Conservation (phyloP, 1,140 invertebrate genomes). For the Drosophila nannoptera region DNA sequence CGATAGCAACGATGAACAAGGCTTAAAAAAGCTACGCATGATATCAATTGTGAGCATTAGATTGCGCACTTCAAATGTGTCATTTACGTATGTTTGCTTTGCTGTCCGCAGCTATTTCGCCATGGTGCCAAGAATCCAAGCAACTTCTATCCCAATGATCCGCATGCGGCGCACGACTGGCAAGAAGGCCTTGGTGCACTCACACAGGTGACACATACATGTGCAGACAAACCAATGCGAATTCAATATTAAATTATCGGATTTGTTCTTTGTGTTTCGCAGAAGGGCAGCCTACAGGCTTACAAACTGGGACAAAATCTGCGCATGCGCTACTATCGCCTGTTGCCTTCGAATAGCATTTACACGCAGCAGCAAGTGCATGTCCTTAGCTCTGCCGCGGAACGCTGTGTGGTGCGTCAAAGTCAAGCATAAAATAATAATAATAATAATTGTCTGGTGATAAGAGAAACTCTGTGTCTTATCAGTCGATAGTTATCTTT, state of each 20-base stretch:
- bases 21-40: constrained; percentile 73
- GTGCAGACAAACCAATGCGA: neutral
- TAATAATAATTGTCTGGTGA: constrained; percentile 14
- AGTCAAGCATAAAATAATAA: neutral
- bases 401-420: constrained; percentile 84
- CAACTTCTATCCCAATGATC: constrained; percentile 84
- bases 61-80: neutral
- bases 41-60: constrained; percentile 72
- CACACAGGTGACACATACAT: constrained; percentile 81
- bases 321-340: constrained; percentile 84
- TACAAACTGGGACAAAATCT: constrained; percentile 88
- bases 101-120: constrained; percentile 82
- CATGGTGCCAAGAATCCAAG: constrained; percentile 87
- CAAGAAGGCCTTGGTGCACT: constrained; percentile 83
- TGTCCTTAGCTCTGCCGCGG: constrained; percentile 88
- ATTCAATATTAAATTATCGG: neutral
- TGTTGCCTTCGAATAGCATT: constrained; percentile 82
- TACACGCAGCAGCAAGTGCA: constrained; percentile 84
- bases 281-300: constrained; percentile 89
- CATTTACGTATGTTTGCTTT: constrained; percentile 11
- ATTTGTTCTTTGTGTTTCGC: constrained; percentile 15
- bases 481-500: constrained; percentile 73
- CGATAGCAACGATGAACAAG: constrained; percentile 76
- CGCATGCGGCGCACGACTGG: constrained; percentile 83
- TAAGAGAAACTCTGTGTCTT: constrained; percentile 55